Conservation (phyloP, 2,888 invertebrate species). For the Cepaea hortensis region DNA sequence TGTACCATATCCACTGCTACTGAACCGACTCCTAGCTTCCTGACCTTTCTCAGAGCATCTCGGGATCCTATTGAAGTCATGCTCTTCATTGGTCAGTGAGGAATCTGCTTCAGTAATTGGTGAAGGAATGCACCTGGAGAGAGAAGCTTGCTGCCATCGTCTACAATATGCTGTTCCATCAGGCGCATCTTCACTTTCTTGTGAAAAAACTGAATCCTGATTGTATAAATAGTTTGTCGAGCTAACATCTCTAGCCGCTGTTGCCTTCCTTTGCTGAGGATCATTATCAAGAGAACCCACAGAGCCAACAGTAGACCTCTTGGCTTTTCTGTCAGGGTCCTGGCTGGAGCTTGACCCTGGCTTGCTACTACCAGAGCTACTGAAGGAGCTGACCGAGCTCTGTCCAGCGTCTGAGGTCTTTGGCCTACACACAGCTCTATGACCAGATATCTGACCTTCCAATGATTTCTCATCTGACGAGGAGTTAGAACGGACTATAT, state of each 20-base stretch:
- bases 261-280: neutral
- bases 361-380: slow-evolving; percentile 10
- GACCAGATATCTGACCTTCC: neutral
- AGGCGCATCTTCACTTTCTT: slow-evolving; percentile 21
- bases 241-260: neutral
- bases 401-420: neutral
- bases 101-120: neutral
- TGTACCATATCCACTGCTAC: slow-evolving; percentile 47
- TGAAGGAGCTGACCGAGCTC: slow-evolving; percentile 15
- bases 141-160: neutral
- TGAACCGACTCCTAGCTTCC: slow-evolving; percentile 32
- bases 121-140: neutral
- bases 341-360: neutral
- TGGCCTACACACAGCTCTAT: neutral
- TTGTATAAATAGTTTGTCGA: neutral
- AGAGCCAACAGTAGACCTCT: neutral
- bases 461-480: slow-evolving; percentile 19
- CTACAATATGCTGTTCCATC: neutral
- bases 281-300: slow-evolving; percentile 23
- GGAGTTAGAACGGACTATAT: slow-evolving; percentile 26
- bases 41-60: slow-evolving; percentile 26
- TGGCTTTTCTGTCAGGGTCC: neutral
- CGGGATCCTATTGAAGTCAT: neutral
- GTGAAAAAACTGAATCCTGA: slow-evolving; percentile 17
- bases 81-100: neutral